Evolutionary conservation across 92 coral and sea anemone species (phyloP), one percentile per base, ranked within the genome.

Genomic region (Pocillopora meandrina): DNA sequence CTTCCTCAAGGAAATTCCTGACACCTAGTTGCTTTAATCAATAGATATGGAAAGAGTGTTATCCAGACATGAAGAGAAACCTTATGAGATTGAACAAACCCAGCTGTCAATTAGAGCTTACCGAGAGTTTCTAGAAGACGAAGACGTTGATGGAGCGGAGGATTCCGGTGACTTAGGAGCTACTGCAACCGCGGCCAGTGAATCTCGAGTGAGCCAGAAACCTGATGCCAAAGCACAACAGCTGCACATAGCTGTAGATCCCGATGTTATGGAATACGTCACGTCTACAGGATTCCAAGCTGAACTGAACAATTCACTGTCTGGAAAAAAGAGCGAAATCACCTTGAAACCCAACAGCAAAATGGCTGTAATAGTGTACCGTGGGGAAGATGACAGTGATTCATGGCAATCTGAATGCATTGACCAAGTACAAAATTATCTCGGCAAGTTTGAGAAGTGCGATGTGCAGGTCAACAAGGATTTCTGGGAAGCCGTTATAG

Each of bases 221-320:
- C 58, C 42, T 13, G 10, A 33, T 57, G 21, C 66, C 3, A 78
- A 36, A 35, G 31, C 21, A 63, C 78, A 68, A 82, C 76, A 66
- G 11, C 72, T 87, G 6, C 66, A 62, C 31, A 57, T 87, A 69
- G 86, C 18, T 56, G 97, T 93, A 6, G 97, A 93, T 77, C 23
- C 86, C 13, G 91, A 89, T 60, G 79, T 85, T 20, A 93, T 93
- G 97, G 88, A 89, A 61, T 89, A 76, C 84, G 64, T 86, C 56
- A 82, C 66, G 2, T 26, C 76, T 4, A 70, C 91, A 12, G 56
- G 42, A 5, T 80, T 79, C 59, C n/a, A 35, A 19, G 72, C 59
- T 33, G 74, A 91, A 59, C 80, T 91, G 1, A 85, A 66, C 61
- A 65, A 76, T 1, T 49, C 79, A 1, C 83, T 93, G 36, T 76